Evolutionary conservation across 1,140 invertebrate genomes (phyloP), one percentile per base, ranked within the genome.

Genomic region (Drosophila trapezifrons): DNA sequence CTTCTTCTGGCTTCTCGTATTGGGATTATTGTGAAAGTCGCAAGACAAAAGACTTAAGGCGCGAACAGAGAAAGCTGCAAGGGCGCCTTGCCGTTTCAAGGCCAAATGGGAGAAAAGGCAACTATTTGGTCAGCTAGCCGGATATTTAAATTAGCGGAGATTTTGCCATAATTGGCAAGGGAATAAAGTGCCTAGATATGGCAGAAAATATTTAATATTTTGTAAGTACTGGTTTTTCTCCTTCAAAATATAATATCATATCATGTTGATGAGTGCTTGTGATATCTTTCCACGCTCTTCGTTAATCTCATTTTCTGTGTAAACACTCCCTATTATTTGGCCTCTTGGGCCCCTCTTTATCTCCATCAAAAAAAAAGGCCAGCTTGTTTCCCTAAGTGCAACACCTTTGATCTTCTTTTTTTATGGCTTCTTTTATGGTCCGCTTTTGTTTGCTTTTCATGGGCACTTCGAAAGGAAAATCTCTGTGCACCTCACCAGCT

Each of bases 1-100:
- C 59, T 38, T 45, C 59, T 38, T 43, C 45, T 29, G 59, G 25
- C 65, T 71, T 70, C 12, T 57, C 22, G 7, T 3, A 10, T 37
- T 46, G 63, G 60, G 37, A 3, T 47, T 37, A 18, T 49, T 56
- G 73, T 76, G 73, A 76, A 76, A 76, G 73, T 76, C 52, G 54
- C 54, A 18, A 76, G 76, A 67, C 38, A 43, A 76, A 76, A 76
- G 59, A 75, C 71, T 75, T 4, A 40, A 75, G 71, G 20, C 51
- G 55, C 59, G 60, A 75, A 76, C 72, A 55, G 59, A 27, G 66
- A 43, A 70, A 54, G 35, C 38, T 15, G n/a, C 20, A 59, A 59
- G 62, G 22, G 20, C 27, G 10, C 2, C 25, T 25, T 9, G 32
- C 43, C 12, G 22, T 70, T 55, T 73, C 71, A 73, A 73, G 58